Conservation (phyloP, 2,888 invertebrate species). For the Crematogaster levior region DNA sequence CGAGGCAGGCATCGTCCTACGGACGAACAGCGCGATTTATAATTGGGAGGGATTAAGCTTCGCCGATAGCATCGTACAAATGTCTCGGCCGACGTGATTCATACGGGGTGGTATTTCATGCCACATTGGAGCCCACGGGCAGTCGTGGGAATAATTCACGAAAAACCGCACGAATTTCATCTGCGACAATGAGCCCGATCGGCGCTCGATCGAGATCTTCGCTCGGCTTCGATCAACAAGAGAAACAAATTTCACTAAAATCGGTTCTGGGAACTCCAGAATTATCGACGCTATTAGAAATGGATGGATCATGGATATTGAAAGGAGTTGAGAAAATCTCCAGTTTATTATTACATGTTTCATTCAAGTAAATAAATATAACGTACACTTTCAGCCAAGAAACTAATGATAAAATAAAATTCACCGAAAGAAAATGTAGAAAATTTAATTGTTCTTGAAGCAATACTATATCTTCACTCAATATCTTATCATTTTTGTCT, state of each 20-base stretch:
- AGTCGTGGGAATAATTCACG: slow-evolving; percentile 42
- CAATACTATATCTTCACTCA: neutral
- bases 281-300: neutral
- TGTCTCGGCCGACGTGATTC: slow-evolving; percentile 52
- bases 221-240: neutral
- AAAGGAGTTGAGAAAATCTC: neutral
- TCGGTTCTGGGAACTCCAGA: too few species aligned
- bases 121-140: slow-evolving; percentile 19
- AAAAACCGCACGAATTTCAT: slow-evolving; percentile 37
- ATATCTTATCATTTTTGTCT: neutral
- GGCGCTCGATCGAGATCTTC: neutral
- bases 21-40: slow-evolving; percentile 58
- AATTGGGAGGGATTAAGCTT: slow-evolving; percentile 58
- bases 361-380: neutral
- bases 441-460: neutral
- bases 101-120: slow-evolving; percentile 52
- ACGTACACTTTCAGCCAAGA: neutral
- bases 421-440: too few species aligned
- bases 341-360: neutral
- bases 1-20: slow-evolving; percentile 32
- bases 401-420: too few species aligned
- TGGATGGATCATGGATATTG: neutral
- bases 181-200: slow-evolving; percentile 1
- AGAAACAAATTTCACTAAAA: too few species aligned
- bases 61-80: slow-evolving; percentile 53